phyloP scores from a whole-genome alignment of 2,113 vertebrate genomes.

The Amazona vittata region DNA sequence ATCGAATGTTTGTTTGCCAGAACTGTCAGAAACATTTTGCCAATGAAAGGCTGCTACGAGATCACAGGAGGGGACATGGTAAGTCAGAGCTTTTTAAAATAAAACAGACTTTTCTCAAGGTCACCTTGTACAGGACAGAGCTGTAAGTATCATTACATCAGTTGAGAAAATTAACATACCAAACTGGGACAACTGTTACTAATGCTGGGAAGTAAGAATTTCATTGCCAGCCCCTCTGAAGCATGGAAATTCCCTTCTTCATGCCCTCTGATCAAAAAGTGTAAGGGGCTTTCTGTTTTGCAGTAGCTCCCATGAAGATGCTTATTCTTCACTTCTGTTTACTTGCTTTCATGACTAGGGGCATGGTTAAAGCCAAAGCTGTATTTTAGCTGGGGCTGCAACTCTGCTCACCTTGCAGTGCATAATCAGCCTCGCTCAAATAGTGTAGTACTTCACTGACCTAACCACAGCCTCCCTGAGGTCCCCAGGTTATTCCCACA shows the following conservation, averaged over 20 bases:
- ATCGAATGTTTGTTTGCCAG: slow-evolving; percentile 69
- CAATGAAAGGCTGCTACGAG: slow-evolving; percentile 75
- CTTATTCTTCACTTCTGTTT: neutral
- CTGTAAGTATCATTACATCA: neutral
- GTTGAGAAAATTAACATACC: neutral
- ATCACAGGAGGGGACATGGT: slow-evolving; percentile 74
- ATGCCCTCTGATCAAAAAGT: neutral
- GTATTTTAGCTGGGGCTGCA: neutral
- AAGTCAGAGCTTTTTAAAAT: neutral
- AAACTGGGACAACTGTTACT: neutral
- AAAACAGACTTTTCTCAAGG: neutral
- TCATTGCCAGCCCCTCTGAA: neutral
- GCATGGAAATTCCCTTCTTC: neutral
- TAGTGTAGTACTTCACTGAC: neutral
- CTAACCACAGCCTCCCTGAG: slow-evolving; percentile 22
- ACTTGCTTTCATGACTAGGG: neutral
- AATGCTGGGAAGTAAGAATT: neutral
- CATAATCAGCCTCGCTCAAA: neutral
- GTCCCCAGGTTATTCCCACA: slow-evolving; percentile 10
- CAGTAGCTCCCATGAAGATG: neutral
- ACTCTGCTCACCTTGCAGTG: neutral
- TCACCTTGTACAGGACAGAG: neutral
- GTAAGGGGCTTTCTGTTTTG: neutral
- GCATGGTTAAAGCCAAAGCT: neutral
- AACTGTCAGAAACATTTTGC: slow-evolving; percentile 78